phyloP scores from a whole-genome alignment of 2,113 vertebrate genomes.

The Phasianus colchicus region DNA sequence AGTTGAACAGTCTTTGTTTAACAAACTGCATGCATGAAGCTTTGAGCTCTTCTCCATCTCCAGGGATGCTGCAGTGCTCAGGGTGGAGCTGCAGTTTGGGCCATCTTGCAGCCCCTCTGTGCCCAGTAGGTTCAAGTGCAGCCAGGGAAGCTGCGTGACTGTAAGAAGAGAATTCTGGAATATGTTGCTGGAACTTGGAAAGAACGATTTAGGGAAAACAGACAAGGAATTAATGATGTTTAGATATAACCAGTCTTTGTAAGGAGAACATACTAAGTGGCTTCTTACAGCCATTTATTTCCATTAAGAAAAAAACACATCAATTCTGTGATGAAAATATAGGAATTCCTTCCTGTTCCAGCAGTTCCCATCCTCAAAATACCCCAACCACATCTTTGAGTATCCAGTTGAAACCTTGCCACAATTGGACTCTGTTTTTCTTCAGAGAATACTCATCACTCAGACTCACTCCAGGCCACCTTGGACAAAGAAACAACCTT shows the following conservation, averaged over 20 bases:
- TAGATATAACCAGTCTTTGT: background rate
- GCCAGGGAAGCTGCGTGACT: background rate
- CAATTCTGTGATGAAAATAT: background rate
- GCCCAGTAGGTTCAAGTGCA: background rate
- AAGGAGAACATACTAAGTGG: background rate
- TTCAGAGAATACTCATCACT: background rate
- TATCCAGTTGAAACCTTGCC: background rate
- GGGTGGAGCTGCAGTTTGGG: background rate
- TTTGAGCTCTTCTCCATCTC: background rate
- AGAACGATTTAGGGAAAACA: background rate
- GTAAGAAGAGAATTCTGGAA: background rate
- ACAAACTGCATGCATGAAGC: background rate
- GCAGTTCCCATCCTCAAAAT: background rate
- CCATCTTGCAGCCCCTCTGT: rapidly evolving
- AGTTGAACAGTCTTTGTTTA: background rate
- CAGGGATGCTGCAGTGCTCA: background rate
- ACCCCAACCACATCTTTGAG: background rate
- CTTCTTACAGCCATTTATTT: background rate
- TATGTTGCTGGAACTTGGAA: background rate
- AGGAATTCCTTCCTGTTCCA: background rate
- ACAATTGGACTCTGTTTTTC: background rate
- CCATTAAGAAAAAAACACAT: background rate
- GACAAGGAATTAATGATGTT: background rate
- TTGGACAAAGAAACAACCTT: background rate
- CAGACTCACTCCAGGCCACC: background rate